These are phyloP conservation scores for Dusona sp. DNA, from an alignment of 2,888 invertebrate genomes.

Conservation along the genomic window DNA sequence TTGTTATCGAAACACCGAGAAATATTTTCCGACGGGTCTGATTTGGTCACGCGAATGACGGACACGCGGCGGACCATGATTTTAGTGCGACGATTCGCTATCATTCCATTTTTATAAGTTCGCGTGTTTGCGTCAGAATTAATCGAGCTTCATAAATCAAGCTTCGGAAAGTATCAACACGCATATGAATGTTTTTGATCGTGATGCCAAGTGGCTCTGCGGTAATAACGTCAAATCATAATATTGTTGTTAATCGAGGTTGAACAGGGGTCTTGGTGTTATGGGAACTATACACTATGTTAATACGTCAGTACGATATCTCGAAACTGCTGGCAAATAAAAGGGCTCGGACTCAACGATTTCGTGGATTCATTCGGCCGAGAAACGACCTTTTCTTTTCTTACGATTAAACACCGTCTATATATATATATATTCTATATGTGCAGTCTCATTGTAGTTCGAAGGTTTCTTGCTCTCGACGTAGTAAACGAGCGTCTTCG, in stretches of 20 bases:
- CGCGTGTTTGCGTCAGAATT: constrained; percentile 41
- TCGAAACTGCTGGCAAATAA: neutral
- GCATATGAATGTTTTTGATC: constrained; percentile 34
- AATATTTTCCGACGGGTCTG: constrained; percentile 36
- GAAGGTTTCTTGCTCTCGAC: neutral
- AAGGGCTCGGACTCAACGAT: neutral
- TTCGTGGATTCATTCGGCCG: neutral
- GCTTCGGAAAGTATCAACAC: constrained; percentile 9
- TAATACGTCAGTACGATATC: neutral
- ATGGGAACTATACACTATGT: constrained; percentile 16
- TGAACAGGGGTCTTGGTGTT: constrained; percentile 30
- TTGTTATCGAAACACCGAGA: constrained; percentile 37
- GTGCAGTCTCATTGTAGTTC: constrained; percentile 21
- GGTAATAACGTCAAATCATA: constrained; percentile 58
- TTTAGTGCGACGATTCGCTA: neutral
- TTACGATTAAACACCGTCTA: neutral
- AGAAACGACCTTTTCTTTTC: constrained; percentile 2
- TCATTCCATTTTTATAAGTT: neutral
- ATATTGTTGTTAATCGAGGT: constrained; percentile 62
- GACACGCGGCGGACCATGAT: neutral
- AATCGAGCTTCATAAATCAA: constrained; percentile 58
- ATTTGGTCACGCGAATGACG: constrained; percentile 53
- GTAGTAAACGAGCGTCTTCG: neutral
- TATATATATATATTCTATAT: neutral
- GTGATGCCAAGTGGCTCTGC: constrained; percentile 37